phyloP scores from a whole-genome alignment of 2,797 vertebrate species.

The Myioborus miniatus region DNA sequence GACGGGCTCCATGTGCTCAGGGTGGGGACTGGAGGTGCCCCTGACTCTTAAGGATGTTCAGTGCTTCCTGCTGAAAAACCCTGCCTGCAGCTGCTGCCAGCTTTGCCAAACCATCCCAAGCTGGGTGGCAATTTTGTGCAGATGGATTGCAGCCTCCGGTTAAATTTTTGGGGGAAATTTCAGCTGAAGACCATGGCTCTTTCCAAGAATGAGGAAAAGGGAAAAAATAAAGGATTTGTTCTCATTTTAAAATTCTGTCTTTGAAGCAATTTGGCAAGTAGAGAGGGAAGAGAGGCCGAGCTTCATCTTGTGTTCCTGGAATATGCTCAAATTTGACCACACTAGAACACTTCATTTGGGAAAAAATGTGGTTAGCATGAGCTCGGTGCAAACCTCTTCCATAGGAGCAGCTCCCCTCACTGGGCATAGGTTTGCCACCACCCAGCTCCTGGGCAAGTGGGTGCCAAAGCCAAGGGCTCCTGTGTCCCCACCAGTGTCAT shows the following conservation, averaged over 20 bases:
- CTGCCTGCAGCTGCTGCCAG: neutral
- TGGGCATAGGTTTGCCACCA: neutral
- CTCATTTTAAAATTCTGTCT: constrained; percentile 29
- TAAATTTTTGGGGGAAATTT: neutral
- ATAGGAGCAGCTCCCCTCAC: neutral
- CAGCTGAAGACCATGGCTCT: neutral
- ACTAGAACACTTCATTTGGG: constrained; percentile 49
- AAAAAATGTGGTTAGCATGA: constrained; percentile 3
- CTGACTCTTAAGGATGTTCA: neutral
- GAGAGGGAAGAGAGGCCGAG: constrained; percentile 12
- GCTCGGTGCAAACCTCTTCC: neutral
- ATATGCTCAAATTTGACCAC: constrained; percentile 46
- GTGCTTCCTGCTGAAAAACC: neutral
- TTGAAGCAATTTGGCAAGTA: constrained; percentile 49
- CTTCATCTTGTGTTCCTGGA: constrained; percentile 38
- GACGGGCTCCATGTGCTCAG: neutral
- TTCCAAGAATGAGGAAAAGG: neutral
- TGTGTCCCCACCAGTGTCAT: rapidly evolving
- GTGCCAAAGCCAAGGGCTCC: neutral
- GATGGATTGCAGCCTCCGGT: neutral
- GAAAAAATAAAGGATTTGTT: neutral
- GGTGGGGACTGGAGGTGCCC: neutral
- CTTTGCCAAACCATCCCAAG: neutral
- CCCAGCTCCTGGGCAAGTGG: neutral
- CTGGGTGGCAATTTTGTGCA: neutral